These are phyloP conservation scores for Scaptomyza caliginosa DNA, from an alignment of 2,888 invertebrate genomes.

Conservation along the genomic window DNA sequence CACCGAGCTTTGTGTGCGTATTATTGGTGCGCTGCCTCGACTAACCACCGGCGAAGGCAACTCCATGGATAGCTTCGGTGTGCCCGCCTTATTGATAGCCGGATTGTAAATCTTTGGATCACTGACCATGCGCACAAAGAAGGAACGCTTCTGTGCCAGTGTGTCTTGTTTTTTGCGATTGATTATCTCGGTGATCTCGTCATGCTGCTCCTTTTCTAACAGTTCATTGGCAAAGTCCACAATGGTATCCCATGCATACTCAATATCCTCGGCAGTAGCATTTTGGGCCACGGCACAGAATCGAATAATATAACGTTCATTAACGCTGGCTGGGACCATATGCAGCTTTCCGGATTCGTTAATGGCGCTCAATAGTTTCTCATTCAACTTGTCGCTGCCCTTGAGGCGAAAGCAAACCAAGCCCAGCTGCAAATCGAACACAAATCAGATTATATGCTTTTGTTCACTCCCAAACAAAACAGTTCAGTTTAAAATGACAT, in stretches of 20 bases:
- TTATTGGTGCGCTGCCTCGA: conserved; percentile 80
- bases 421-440: conserved; percentile 87
- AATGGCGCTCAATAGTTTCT: conserved; percentile 94
- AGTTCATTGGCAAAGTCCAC: conserved; percentile 92
- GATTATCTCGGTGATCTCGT: conserved; percentile 90
- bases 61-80: conserved; percentile 85
- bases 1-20: conserved; percentile 81
- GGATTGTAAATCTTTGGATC: conserved; percentile 98
- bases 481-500: conserved; percentile 17
- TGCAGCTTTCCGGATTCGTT: conserved; percentile 98
- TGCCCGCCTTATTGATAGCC: conserved; percentile 91
- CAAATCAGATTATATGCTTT: not conserved
- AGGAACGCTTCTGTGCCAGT: conserved; percentile 95
- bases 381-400: conserved; percentile 92
- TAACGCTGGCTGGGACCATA: conserved; percentile 97
- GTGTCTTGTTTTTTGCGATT: conserved; percentile 91
- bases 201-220: conserved; percentile 88
- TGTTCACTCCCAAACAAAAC: conserved; percentile 15
- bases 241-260: conserved; percentile 93
- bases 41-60: conserved; percentile 81
- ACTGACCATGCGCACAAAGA: conserved; percentile 98
- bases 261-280: conserved; percentile 93
- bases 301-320: conserved; percentile 95
- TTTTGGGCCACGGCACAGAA: conserved; percentile 97
- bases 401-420: conserved; percentile 95